phyloP scores from a whole-genome alignment of 2,888 invertebrate genomes.

The Drosophila recens region DNA sequence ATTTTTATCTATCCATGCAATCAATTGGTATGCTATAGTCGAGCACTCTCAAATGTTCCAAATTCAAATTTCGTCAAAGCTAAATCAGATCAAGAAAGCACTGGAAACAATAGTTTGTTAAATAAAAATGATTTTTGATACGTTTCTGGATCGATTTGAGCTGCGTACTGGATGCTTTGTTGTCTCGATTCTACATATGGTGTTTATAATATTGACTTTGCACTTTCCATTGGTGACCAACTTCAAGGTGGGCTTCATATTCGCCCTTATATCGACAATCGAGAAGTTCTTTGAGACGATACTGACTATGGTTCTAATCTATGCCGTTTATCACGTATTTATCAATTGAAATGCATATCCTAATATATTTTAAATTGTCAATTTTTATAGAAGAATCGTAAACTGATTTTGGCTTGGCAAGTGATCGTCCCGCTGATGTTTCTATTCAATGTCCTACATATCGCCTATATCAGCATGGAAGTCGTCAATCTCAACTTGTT shows the following conservation, averaged over 20 bases:
- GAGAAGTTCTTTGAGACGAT: neutral
- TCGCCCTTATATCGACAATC: neutral
- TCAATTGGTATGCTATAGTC: neutral
- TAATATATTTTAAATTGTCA: neutral
- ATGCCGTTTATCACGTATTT: slow-evolving; percentile 7
- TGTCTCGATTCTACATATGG: slow-evolving; percentile 3
- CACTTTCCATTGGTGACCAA: slow-evolving; percentile 1
- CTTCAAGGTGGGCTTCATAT: too few relatives aligned
- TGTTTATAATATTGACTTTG: slow-evolving; percentile 6
- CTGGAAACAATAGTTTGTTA: neutral
- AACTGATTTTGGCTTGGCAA: slow-evolving; percentile 16
- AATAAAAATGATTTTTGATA: slow-evolving; percentile 21
- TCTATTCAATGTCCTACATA: slow-evolving; percentile 21
- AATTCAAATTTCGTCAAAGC: neutral
- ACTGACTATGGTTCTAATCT: neutral
- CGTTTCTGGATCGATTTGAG: slow-evolving; percentile 20
- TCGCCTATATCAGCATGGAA: neutral
- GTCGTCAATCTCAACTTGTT: neutral
- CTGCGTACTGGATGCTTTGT: slow-evolving; percentile 31
- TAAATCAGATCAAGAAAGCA: neutral
- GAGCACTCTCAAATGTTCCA: neutral
- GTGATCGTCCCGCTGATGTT: neutral
- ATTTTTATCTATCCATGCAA: neutral
- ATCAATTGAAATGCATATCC: neutral
- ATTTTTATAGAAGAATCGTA: slow-evolving; percentile 14